phyloP scores from a whole-genome alignment of 2,113 vertebrate genomes.

The Corvus hawaiiensis region DNA sequence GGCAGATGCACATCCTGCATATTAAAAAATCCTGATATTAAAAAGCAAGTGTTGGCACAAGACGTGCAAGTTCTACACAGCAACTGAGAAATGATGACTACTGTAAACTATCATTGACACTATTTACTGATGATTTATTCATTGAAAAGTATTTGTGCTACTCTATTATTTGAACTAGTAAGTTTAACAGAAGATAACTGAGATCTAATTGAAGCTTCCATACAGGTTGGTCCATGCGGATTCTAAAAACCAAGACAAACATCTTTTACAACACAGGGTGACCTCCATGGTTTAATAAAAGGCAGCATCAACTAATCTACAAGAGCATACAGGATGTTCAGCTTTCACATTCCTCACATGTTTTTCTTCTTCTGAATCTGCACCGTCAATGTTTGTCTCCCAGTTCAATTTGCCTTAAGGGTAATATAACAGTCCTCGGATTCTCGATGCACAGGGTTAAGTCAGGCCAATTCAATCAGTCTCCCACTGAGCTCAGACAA shows the following conservation, averaged over 20 bases:
- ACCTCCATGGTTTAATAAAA: not conserved
- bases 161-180: not conserved
- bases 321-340: not conserved
- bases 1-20: not conserved
- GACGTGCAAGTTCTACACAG: not conserved
- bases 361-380: constrained; percentile 28
- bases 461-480: not conserved
- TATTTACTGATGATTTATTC: not conserved
- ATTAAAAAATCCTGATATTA: not conserved
- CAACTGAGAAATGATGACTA: not conserved
- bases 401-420: not conserved
- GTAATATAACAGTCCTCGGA: not conserved
- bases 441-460: not conserved
- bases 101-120: not conserved
- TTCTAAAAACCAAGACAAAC: not conserved
- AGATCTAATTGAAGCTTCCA: not conserved
- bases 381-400: constrained; percentile 18
- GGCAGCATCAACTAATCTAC: not conserved
- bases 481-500: not conserved
- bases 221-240: not conserved
- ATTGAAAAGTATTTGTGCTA: not conserved
- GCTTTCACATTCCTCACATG: not conserved
- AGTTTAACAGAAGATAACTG: not conserved
- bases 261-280: not conserved
- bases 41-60: not conserved